Evolutionary conservation across 2,888 invertebrate species (phyloP), one percentile per base, ranked within the genome.

Genomic region (Quadriops clusia): DNA sequence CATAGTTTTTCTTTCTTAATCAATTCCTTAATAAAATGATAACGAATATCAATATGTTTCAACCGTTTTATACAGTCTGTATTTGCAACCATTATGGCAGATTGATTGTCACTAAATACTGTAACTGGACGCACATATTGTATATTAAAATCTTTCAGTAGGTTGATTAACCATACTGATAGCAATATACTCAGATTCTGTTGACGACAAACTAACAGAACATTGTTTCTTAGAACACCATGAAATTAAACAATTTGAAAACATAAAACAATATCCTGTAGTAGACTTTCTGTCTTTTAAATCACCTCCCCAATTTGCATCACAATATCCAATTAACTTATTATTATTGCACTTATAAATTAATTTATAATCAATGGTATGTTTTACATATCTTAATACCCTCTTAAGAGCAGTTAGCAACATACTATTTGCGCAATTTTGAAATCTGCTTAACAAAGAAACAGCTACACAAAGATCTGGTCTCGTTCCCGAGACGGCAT

Each of bases 161-260:
- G 8, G 17, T 22, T 33, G n/a, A 17, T 33, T 6, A 30, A 17
- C 46, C 51, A 49, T 6, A 49, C 16, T 4, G 44, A 8, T 31
- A 4, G 50, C 47, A 2, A 50, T 34, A 31, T 48, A 49, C 31
- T 53, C 46, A 3, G 51, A 44, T 30, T 51, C 48, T 4, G 50
- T 50, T 1, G 45, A 46, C 5, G 51, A 51, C 2, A 49, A 27
- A 1, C 47, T 39, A 3, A 50, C 48, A 16, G 38, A 18, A n/a
- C 30, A 32, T 33, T 53, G 53, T 32, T 38, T 46, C 24, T 39
- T 47, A 4, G 49, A 46, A 3, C 31, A 29, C 51, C 52, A 54
- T n/a, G n/a, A n/a, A n/a, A n/a, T n/a, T n/a, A n/a, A n/a, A n/a
- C n/a, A n/a, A n/a, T n/a, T n/a, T n/a, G n/a, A n/a, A n/a, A n/a